A percentile compares a stretch with the other conserved stretches of the same genome.
Conservation (phyloP, 2,888 invertebrate species). For the Loripinus fragilis region DNA sequence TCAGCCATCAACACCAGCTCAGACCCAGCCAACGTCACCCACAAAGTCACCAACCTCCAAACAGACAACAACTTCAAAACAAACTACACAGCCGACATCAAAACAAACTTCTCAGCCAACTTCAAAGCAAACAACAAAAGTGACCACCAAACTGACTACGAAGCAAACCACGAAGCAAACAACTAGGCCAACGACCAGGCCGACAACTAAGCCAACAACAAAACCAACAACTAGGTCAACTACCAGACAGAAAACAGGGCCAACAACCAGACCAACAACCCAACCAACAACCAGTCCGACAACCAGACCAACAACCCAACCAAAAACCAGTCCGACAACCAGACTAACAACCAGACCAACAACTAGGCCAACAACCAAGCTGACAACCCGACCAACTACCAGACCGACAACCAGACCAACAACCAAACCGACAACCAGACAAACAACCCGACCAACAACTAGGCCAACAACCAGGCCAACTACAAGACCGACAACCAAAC, state of each 20-base stretch:
- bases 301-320: background rate
- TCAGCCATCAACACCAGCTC: slow-evolving; percentile 10
- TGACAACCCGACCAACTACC: background rate
- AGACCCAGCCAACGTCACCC: background rate
- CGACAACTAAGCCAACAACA: slow-evolving; percentile 9
- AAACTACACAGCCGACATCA: background rate
- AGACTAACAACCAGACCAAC: background rate
- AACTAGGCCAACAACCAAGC: background rate
- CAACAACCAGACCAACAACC: slow-evolving; percentile 1
- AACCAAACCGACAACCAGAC: background rate
- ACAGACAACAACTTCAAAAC: background rate
- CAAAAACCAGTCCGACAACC: background rate
- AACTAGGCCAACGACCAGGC: slow-evolving; percentile 10
- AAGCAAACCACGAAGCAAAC: background rate
- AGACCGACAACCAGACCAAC: slow-evolving; percentile 1
- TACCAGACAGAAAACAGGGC: background rate
- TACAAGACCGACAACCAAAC: background rate
- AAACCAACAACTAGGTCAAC: slow-evolving; percentile 1
- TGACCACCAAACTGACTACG: background rate
- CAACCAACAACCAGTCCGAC: too few species aligned
- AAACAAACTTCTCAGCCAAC: background rate
- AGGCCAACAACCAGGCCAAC: slow-evolving; percentile 21
- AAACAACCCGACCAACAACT: background rate
- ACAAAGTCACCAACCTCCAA: slow-evolving; percentile 16
- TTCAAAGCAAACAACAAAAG: background rate